A percentile compares a stretch with the other conserved stretches of the same genome.
Evolutionary conservation across 2,113 vertebrate genomes (phyloP).

Genomic region (Nerophis ophidion): DNA sequence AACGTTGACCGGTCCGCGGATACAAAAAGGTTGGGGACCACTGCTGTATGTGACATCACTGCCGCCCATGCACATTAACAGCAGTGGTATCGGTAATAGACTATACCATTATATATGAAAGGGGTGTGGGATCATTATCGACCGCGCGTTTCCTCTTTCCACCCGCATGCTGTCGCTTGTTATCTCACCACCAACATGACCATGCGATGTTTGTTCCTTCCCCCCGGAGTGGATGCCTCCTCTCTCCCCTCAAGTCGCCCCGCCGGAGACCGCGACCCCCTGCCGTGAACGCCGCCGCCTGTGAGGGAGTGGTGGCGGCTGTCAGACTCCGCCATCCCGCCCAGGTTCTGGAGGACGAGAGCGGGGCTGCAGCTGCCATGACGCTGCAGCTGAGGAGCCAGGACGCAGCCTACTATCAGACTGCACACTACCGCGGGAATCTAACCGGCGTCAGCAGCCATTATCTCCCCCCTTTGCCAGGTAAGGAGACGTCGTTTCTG

Average conservation of each 20-base stretch:
- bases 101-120: slow-evolving; percentile 53
- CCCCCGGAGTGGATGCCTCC: not conserved
- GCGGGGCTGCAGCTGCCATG: slow-evolving; percentile 71
- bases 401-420: slow-evolving; percentile 68
- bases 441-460: slow-evolving; percentile 63
- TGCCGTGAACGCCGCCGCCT: slow-evolving; percentile 10
- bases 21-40: too few relatives aligned
- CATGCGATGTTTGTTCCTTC: accelerated
- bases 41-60: slow-evolving; percentile 52
- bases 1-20: too few relatives aligned
- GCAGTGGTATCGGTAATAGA: slow-evolving; percentile 64
- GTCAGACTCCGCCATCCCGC: slow-evolving; percentile 39
- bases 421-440: slow-evolving; percentile 64
- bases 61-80: slow-evolving; percentile 49
- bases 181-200: accelerated
- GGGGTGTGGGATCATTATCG: not conserved
- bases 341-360: slow-evolving; percentile 45
- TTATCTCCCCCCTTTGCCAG: slow-evolving; percentile 68
- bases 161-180: not conserved
- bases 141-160: not conserved
- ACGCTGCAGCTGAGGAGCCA: slow-evolving; percentile 72
- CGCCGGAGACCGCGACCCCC: slow-evolving; percentile 18
- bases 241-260: too few relatives aligned
- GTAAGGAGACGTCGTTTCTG: slow-evolving; percentile 50
- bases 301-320: slow-evolving; percentile 26